Evolutionary conservation across 2,797 vertebrate genomes (phyloP).

Genomic region (Ctenosaura bakeri): DNA sequence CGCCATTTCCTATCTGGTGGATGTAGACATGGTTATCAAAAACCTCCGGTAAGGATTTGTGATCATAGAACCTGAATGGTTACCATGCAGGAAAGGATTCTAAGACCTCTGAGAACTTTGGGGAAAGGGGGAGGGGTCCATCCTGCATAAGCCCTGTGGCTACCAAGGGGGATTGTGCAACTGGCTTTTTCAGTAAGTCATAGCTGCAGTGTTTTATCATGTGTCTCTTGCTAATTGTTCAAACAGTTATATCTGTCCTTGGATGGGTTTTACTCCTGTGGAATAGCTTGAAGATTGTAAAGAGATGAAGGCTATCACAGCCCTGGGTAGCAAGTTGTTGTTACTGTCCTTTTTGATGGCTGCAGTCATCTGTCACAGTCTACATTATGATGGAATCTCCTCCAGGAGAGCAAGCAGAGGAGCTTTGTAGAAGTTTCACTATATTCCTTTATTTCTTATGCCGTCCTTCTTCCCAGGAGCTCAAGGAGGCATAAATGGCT

Average conservation of each 20-base stretch:
- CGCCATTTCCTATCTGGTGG: conserved; percentile 86
- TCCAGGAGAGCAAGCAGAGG: too few species aligned
- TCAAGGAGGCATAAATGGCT: too few species aligned
- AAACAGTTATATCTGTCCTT: too few species aligned
- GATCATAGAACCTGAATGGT: background rate
- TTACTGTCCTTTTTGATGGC: too few species aligned
- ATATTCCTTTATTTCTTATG: too few species aligned
- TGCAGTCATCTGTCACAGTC: too few species aligned
- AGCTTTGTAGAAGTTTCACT: too few species aligned
- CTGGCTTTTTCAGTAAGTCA: background rate
- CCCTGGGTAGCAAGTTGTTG: too few species aligned
- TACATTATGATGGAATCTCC: too few species aligned
- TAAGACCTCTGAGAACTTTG: too few species aligned
- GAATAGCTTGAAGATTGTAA: background rate
- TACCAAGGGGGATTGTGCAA: background rate
- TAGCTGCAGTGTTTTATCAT: background rate
- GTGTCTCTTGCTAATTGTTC: background rate
- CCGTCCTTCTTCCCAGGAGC: too few species aligned
- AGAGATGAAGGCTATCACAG: background rate
- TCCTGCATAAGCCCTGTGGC: background rate
- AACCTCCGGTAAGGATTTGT: conserved; percentile 85
- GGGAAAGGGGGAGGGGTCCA: too few species aligned
- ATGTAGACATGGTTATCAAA: conserved; percentile 91
- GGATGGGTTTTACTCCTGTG: background rate
- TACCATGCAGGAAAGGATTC: background rate